These are phyloP conservation scores for Mythimna albipuncta DNA, from an alignment of 2,888 invertebrate species.

Conservation along the genomic window DNA sequence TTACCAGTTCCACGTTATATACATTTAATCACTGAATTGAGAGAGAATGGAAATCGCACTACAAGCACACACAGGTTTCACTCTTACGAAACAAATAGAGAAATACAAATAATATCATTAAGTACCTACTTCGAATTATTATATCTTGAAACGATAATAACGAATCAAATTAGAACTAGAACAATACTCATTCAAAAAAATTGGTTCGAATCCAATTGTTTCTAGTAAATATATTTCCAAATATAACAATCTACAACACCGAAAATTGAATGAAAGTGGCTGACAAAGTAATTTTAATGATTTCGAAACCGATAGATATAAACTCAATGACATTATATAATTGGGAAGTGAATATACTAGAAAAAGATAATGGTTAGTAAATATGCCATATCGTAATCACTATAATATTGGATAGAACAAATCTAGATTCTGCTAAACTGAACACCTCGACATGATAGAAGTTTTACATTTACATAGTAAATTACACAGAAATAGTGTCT, in stretches of 20 bases:
- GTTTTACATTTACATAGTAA: neutral
- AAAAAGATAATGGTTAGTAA: constrained; percentile 10
- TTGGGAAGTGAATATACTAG: neutral
- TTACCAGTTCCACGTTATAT: neutral
- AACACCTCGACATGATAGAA: neutral
- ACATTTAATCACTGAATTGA: neutral
- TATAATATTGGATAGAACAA: neutral
- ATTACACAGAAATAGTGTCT: neutral
- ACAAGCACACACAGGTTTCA: constrained; percentile 16
- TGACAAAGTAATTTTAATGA: constrained; percentile 18
- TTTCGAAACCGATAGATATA: constrained; percentile 24
- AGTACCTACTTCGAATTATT: constrained; percentile 49
- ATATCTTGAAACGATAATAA: constrained; percentile 38
- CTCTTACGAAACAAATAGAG: constrained; percentile 25
- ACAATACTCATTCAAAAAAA: constrained; percentile 46
- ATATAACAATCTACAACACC: constrained; percentile 9
- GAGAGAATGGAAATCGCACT: neutral
- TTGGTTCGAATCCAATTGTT: constrained; percentile 37
- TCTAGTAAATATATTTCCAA: constrained; percentile 22
- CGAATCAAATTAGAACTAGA: constrained; percentile 35
- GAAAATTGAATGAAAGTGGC: constrained; percentile 33
- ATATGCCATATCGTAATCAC: constrained; percentile 2
- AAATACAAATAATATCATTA: constrained; percentile 43
- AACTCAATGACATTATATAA: neutral
- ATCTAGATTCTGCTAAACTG: neutral